Evolutionary conservation across 2,888 invertebrate genomes (phyloP).

Genomic region (Cremastinae sp.): DNA sequence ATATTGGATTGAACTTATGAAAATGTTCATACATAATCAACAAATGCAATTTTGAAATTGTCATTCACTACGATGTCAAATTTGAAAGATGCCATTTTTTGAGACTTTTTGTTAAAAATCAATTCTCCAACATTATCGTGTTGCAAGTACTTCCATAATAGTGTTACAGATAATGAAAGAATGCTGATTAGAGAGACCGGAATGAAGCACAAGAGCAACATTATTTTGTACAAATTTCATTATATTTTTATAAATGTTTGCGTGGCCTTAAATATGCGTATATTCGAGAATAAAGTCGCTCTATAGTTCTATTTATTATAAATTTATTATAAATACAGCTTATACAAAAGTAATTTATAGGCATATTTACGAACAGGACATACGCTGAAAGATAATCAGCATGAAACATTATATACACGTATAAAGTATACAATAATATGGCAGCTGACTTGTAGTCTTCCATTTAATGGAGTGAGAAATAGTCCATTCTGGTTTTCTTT

Average conservation of each 20-base stretch:
- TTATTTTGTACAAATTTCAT: slow-evolving; percentile 54
- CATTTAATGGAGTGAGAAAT: too few relatives aligned
- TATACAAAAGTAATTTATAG: slow-evolving; percentile 30
- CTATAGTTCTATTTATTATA: slow-evolving; percentile 15
- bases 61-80: too few relatives aligned
- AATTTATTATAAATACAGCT: slow-evolving; percentile 17
- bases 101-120: too few relatives aligned
- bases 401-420: slow-evolving; percentile 5
- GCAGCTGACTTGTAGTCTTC: too few relatives aligned
- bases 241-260: slow-evolving; percentile 60
- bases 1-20: too few relatives aligned
- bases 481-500: background rate
- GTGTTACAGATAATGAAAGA: background rate
- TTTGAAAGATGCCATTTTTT: too few relatives aligned
- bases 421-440: slow-evolving; percentile 22
- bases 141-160: background rate
- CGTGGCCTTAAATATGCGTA: slow-evolving; percentile 54
- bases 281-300: too few relatives aligned
- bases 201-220: slow-evolving; percentile 25
- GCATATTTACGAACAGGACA: slow-evolving; percentile 16
- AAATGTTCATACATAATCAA: too few relatives aligned
- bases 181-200: background rate
- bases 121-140: too few relatives aligned
- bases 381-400: background rate
- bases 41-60: too few relatives aligned